phyloP scores from a whole-genome alignment of 2,888 invertebrate genomes.

The Callyntrura sp. region DNA sequence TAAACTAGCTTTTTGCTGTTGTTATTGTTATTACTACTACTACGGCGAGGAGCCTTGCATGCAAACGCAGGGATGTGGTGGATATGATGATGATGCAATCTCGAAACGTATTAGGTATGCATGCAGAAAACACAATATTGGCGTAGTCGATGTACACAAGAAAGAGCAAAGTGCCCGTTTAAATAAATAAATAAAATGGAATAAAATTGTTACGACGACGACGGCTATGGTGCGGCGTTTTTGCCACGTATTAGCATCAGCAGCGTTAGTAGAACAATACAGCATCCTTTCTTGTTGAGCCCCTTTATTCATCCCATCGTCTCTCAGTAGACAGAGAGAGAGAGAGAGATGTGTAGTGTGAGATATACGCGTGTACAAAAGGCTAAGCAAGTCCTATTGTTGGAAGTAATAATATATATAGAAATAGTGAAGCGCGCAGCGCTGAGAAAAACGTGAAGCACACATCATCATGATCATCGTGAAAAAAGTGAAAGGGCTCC shows the following conservation, averaged over 20 bases:
- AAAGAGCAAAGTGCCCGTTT: constrained; percentile 49
- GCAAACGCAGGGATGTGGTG: background rate
- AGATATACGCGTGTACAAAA: constrained; percentile 19
- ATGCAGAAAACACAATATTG: constrained; percentile 34
- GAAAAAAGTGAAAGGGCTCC: constrained; percentile 77
- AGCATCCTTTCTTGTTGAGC: constrained; percentile 41
- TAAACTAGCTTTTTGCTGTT: background rate
- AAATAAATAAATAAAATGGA: constrained; percentile 39
- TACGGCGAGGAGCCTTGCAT: background rate
- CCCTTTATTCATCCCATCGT: constrained; percentile 44
- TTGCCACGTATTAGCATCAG: constrained; percentile 25
- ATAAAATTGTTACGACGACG: constrained; percentile 10
- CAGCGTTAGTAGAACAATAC: background rate
- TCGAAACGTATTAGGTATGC: constrained; percentile 31
- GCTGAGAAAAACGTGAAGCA: constrained; percentile 54
- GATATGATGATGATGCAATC: constrained; percentile 34
- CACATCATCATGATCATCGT: constrained; percentile 59
- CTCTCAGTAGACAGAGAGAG: too few relatives aligned
- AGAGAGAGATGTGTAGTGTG: background rate
- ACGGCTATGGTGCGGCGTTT: background rate
- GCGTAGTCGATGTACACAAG: constrained; percentile 27
- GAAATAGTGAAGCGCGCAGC: constrained; percentile 42
- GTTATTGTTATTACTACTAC: too few relatives aligned
- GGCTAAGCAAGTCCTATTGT: constrained; percentile 28
- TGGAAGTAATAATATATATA: constrained; percentile 1